phyloP scores from a whole-genome alignment of 1,140 invertebrate species.

The Pseudomyrmex flavicornis region DNA sequence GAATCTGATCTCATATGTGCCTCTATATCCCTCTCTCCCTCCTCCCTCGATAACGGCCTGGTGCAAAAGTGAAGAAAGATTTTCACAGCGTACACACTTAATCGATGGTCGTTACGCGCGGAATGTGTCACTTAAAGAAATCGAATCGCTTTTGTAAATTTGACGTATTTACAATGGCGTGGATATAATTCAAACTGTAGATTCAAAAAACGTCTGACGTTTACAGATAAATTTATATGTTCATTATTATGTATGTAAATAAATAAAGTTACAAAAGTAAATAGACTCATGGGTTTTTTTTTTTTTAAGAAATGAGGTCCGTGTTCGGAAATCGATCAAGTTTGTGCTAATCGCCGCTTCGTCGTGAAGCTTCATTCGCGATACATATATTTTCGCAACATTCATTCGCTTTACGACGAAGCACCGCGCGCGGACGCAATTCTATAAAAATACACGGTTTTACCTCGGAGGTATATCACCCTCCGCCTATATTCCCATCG shows the following conservation, averaged over 20 bases:
- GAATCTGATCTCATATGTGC: conserved; percentile 68
- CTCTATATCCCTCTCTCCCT: conserved; percentile 8
- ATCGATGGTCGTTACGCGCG: neutral
- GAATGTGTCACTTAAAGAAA: conserved; percentile 17
- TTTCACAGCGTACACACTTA: neutral
- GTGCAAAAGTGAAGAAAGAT: conserved; percentile 32
- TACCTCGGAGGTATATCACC: conserved; percentile 79
- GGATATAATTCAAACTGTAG: neutral
- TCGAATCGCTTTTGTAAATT: neutral
- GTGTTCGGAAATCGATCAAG: neutral
- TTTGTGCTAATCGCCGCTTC: conserved; percentile 5
- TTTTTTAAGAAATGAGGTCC: no score
- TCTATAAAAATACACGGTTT: conserved; percentile 81
- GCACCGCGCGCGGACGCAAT: conserved; percentile 61
- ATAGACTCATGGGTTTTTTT: neutral
- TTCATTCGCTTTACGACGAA: conserved; percentile 58
- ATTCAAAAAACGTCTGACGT: neutral
- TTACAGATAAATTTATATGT: no score
- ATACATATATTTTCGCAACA: conserved; percentile 55
- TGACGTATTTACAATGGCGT: neutral
- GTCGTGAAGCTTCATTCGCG: conserved; percentile 51
- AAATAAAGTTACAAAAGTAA: no score
- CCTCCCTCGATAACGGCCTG: neutral
- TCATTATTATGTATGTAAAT: no score
- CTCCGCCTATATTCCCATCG: conserved; percentile 33